phyloP scores from a whole-genome alignment of 2,113 vertebrate genomes.

The Chascanopsetta lugubris region DNA sequence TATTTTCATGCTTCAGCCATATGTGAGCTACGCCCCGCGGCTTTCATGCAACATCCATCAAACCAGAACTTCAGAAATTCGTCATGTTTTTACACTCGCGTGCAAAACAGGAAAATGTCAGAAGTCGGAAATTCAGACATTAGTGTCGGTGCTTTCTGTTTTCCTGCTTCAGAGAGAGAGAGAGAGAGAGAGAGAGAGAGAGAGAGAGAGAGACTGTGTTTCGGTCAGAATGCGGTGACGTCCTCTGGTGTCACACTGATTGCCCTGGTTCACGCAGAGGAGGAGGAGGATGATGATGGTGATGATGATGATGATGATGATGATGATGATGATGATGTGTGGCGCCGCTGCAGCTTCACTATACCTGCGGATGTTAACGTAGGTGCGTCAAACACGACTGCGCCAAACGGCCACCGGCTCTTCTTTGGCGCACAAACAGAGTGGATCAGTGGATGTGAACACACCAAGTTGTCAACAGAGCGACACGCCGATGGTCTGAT shows the following conservation, averaged over 20 bases:
- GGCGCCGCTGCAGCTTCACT: slow-evolving; percentile 34
- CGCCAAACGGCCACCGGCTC: neutral
- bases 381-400: slow-evolving; percentile 45
- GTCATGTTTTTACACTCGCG: slow-evolving; percentile 44
- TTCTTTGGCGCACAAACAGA: slow-evolving; percentile 8
- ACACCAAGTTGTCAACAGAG: slow-evolving; percentile 10
- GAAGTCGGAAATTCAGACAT: slow-evolving; percentile 21
- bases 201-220: slow-evolving; percentile 28
- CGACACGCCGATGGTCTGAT: slow-evolving; percentile 30
- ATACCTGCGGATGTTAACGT: slow-evolving; percentile 44
- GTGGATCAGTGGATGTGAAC: neutral
- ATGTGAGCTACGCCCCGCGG: too few species aligned
- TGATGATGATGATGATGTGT: too few species aligned
- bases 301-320: too few species aligned
- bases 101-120: slow-evolving; percentile 45
- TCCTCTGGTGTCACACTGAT: too few species aligned
- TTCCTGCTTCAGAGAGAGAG: slow-evolving; percentile 16
- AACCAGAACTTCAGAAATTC: slow-evolving; percentile 62
- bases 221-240: slow-evolving; percentile 57
- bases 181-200: slow-evolving; percentile 4
- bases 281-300: too few species aligned
- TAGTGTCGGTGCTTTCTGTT: slow-evolving; percentile 21
- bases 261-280: too few species aligned
- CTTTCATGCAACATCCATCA: too few species aligned
- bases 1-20: too few species aligned